These are phyloP conservation scores for Sinocyclocheilus grahami DNA, from an alignment of 2,113 vertebrate genomes.

Conservation along the genomic window DNA sequence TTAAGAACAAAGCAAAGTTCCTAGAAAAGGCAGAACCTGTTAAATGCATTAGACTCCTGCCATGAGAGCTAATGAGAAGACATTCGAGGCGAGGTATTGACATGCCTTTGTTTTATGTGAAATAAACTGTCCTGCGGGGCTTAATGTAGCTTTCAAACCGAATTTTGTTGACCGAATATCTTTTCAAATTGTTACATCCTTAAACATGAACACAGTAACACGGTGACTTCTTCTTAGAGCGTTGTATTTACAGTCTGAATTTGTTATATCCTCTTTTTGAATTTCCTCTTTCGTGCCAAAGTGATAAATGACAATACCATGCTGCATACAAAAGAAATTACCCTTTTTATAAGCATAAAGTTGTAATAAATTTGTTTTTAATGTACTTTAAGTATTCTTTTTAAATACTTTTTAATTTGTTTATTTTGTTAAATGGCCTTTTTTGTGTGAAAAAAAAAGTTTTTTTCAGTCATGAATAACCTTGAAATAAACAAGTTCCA, in stretches of 20 bases:
- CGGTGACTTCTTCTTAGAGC: background rate
- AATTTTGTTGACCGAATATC: background rate
- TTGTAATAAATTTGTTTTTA: no score
- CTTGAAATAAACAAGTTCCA: no score
- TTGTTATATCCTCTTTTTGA: background rate
- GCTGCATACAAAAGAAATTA: background rate
- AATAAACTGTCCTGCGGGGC: background rate
- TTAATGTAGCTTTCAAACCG: background rate
- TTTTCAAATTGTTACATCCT: background rate
- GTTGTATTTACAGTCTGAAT: background rate
- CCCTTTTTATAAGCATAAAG: no score
- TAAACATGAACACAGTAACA: background rate
- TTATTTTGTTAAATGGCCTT: no score
- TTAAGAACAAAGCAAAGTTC: background rate
- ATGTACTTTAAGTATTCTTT: no score
- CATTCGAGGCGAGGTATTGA: conserved; percentile 14
- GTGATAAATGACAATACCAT: background rate
- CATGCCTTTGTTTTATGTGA: background rate
- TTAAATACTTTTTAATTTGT: no score
- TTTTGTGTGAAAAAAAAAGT: no score
- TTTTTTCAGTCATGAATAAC: no score
- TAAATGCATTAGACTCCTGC: conserved; percentile 20
- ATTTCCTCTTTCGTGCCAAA: background rate
- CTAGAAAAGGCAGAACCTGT: conserved; percentile 3
- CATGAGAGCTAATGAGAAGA: background rate